Conservation (phyloP, 1,140 invertebrate species). For the Scaptomyza hsui region DNA sequence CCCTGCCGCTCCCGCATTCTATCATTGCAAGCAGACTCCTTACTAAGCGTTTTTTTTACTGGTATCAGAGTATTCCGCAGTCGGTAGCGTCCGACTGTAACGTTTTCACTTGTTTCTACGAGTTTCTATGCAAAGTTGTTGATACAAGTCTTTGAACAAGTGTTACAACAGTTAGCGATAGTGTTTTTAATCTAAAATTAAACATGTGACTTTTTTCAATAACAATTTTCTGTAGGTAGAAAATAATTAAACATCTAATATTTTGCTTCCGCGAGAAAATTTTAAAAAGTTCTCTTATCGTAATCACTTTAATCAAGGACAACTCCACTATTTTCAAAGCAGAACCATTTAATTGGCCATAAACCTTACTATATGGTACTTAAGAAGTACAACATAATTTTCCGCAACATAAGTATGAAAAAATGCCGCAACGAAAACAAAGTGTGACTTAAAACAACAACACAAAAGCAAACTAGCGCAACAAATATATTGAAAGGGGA, state of each 20-base stretch:
- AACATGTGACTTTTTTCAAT: conserved; percentile 41
- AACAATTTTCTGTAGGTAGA: too few relatives aligned
- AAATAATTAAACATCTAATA: too few relatives aligned
- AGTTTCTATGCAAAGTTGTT: conserved; percentile 18
- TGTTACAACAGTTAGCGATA: conserved; percentile 34
- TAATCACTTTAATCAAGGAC: conserved; percentile 31
- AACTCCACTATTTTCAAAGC: conserved; percentile 12
- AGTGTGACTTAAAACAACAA: conserved; percentile 26
- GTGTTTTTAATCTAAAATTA: conserved; percentile 21
- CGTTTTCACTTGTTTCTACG: too few relatives aligned
- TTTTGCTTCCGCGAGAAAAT: too few relatives aligned
- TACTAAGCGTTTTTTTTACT: too few relatives aligned
- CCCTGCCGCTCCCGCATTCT: too few relatives aligned
- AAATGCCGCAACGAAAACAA: conserved; percentile 33
- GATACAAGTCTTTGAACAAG: conserved; percentile 41
- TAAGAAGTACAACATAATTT: conserved; percentile 69
- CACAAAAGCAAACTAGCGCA: conserved; percentile 18
- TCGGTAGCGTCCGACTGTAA: too few relatives aligned
- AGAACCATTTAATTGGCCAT: conserved; percentile 25
- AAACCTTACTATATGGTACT: background rate
- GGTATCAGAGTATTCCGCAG: too few relatives aligned
- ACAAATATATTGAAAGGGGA: conserved; percentile 11
- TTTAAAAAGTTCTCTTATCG: background rate
- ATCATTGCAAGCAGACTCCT: too few relatives aligned
- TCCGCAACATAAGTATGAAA: conserved; percentile 56